These are phyloP conservation scores for Sylvia atricapilla DNA, from an alignment of 2,113 vertebrate genomes.

Conservation along the genomic window DNA sequence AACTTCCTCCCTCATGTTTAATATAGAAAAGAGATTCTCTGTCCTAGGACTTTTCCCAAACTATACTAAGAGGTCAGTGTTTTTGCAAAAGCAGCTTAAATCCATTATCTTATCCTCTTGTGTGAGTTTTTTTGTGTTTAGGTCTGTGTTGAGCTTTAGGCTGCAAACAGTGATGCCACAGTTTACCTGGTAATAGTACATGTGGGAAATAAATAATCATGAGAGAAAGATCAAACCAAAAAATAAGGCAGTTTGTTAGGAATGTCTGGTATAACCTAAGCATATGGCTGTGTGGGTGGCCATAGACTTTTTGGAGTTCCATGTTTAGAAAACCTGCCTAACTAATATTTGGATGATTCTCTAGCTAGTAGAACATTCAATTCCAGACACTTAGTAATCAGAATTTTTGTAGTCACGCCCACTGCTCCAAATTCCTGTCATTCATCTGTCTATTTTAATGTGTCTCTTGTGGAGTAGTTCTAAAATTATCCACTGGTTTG, in stretches of 20 bases:
- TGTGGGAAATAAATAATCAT: background rate
- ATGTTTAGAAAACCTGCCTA: slow-evolving; percentile 1
- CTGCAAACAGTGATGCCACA: background rate
- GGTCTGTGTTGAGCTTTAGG: background rate
- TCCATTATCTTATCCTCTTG: background rate
- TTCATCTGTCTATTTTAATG: slow-evolving; percentile 33
- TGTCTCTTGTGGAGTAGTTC: background rate
- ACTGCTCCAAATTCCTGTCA: background rate
- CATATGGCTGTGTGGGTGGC: slow-evolving; percentile 23
- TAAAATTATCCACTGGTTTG: slow-evolving; percentile 32
- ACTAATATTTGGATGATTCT: slow-evolving; percentile 23
- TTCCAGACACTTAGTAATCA: background rate
- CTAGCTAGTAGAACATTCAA: background rate
- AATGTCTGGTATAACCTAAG: background rate
- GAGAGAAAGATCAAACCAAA: background rate
- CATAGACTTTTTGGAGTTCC: background rate
- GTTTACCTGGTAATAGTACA: background rate
- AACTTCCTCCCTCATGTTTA: background rate
- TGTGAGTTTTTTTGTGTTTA: accelerated
- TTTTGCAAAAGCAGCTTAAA: background rate
- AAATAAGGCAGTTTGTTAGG: background rate
- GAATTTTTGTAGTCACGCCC: slow-evolving; percentile 20
- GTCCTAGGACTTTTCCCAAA: background rate
- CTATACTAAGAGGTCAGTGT: background rate
- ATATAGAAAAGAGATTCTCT: background rate